Evolutionary conservation across 2,113 vertebrate species (phyloP).

Genomic region (Oryctolagus cuniculus): DNA sequence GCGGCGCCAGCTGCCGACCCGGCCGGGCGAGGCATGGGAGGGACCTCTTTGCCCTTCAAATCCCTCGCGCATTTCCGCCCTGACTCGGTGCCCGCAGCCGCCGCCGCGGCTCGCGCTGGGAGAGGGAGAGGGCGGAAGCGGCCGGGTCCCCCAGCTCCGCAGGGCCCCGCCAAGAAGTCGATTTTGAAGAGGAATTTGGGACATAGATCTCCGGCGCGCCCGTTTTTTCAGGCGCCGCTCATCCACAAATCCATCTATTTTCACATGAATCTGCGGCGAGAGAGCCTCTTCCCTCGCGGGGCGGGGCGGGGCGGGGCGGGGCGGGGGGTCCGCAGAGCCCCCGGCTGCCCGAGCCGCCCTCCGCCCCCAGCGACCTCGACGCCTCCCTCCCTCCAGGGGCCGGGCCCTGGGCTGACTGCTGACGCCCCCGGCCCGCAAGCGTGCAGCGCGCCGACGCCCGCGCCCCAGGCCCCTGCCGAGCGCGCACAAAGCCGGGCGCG

Average conservation of each 20-base stretch:
- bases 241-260: slow-evolving; percentile 82
- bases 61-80: slow-evolving; percentile 38
- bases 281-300: not conserved
- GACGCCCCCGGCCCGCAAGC: not conserved
- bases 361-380: not conserved
- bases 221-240: slow-evolving; percentile 77
- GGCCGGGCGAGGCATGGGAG: not conserved
- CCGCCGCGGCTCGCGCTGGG: not conserved
- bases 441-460: rapidly evolving
- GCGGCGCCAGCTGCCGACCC: not conserved
- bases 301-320: not conserved
- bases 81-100: not conserved
- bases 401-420: not conserved
- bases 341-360: not conserved
- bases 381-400: not conserved
- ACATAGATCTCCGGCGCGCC: slow-evolving; percentile 79
- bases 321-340: not conserved
- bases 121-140: not conserved
- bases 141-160: not conserved
- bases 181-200: slow-evolving; percentile 81
- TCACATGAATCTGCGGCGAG: slow-evolving; percentile 63
- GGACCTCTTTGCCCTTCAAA: slow-evolving; percentile 69
- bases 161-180: slow-evolving; percentile 71
- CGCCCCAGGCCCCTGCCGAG: not conserved
- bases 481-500: not conserved